Evolutionary conservation across 2,113 vertebrate species (phyloP).

Genomic region (Chloropsis hardwickii): DNA sequence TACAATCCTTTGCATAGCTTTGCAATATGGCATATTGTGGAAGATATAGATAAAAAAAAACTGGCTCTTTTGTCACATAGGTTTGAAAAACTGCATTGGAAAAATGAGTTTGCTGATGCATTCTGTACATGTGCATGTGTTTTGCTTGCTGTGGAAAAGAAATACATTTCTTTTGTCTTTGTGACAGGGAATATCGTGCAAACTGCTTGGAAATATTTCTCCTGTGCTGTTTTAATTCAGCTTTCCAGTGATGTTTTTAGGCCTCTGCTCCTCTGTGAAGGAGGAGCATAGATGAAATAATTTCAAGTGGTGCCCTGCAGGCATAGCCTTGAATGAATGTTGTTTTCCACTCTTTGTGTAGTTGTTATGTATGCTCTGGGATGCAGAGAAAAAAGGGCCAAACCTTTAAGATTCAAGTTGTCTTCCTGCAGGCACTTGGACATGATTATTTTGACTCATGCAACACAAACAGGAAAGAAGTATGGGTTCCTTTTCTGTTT

Average conservation of each 20-base stretch:
- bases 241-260: background rate
- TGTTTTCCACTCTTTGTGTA: background rate
- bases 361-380: background rate
- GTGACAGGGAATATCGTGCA: fast-evolving
- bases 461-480: background rate
- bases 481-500: background rate
- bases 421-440: background rate
- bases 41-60: background rate
- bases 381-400: background rate
- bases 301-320: background rate
- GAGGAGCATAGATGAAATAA: background rate
- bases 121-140: background rate
- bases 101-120: background rate
- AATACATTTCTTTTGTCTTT: background rate
- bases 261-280: background rate
- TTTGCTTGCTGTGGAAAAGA: background rate
- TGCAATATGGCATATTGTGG: background rate
- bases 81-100: background rate
- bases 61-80: background rate
- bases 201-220: background rate
- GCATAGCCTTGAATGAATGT: background rate
- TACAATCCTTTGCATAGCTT: background rate
- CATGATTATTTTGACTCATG: background rate
- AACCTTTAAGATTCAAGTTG: background rate
- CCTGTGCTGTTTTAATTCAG: background rate